Base-by-base conservation (phyloP, 2,888 invertebrate species). In the Resseliella maxima region DNA sequence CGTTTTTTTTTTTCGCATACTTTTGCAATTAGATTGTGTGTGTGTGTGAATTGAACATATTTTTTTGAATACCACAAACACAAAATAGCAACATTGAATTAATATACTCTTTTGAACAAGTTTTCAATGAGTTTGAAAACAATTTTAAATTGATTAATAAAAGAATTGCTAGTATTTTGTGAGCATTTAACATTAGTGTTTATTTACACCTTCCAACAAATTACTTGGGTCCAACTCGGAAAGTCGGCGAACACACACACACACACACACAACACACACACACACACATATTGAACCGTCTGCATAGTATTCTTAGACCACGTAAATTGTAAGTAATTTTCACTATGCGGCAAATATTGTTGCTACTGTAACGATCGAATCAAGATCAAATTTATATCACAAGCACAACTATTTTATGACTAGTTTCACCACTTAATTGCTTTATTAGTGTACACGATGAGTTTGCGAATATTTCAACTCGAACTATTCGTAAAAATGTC, bases 361-460 rank as follows among this genome's bases (percentile, higher is more conserved):
- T 41, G 41, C 6, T 5, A 5, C 41, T 12, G 5, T 41, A 41
- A 12, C 5, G 12, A 41, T 5, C 12, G 41, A 41, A 41, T 5
- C 41, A 41, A 41, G 6, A 41, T 50, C 46, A 50, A 8, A 50
- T 50, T 50, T 18, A 50, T 18, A 18, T 50, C 59, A 35, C 27
- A 72, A 72, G 2, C 31, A 72, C 12, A 72, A 10, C 35, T 31
- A 18, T 31, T 72, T 31, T n/a, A 72, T 31, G 72, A 31, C 15
- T 72, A 72, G 31, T 59, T 59, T 59, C 59, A 59, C 24, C 12
- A 3, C 24, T 72, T 72, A 72, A 72, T 72, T 72, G 31, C 31
- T 72, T 72, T 72, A 72, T 31, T 31, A 72, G 27, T 72, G n/a
- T 72, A 72, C 15, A 72, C 31, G 27, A 59, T 59, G 27, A 59